phyloP scores from a whole-genome alignment of 2,888 invertebrate species.

The Oscheius sp. region DNA sequence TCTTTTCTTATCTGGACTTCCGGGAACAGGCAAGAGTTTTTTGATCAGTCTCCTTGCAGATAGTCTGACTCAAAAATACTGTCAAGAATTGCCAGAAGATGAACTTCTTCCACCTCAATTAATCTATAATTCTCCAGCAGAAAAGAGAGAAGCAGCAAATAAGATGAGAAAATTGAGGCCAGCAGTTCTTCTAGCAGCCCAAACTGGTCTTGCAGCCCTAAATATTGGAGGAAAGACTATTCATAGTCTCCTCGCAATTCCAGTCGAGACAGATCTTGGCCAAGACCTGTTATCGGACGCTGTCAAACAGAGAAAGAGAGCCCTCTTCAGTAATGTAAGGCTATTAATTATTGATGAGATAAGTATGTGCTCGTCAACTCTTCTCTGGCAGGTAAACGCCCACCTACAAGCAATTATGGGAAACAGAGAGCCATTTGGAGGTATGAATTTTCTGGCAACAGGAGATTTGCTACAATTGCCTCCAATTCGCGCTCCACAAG shows the following conservation, averaged over 20 bases:
- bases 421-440: constrained; percentile 25
- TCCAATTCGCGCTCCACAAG: constrained; percentile 30
- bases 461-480: constrained; percentile 40
- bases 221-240: constrained; percentile 39
- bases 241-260: constrained; percentile 33
- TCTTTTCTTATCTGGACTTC: too few relatives aligned
- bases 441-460: constrained; percentile 9
- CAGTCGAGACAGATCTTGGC: too few relatives aligned
- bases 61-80: too few relatives aligned
- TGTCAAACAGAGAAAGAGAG: not conserved
- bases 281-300: too few relatives aligned
- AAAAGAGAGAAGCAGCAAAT: too few relatives aligned
- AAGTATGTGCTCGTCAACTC: constrained; percentile 23
- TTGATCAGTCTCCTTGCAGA: too few relatives aligned
- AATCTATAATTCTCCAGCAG: too few relatives aligned
- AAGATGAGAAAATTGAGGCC: too few relatives aligned
- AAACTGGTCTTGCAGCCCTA: constrained; percentile 43
- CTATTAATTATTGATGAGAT: constrained; percentile 42
- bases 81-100: too few relatives aligned
- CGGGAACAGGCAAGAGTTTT: too few relatives aligned
- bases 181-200: constrained; percentile 32
- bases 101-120: too few relatives aligned
- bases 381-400: constrained; percentile 29
- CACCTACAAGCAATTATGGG: constrained; percentile 33
- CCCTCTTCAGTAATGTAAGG: constrained; percentile 6